Base-by-base conservation (phyloP, 2,113 vertebrate genomes). In the Ciconia boyciana region DNA sequence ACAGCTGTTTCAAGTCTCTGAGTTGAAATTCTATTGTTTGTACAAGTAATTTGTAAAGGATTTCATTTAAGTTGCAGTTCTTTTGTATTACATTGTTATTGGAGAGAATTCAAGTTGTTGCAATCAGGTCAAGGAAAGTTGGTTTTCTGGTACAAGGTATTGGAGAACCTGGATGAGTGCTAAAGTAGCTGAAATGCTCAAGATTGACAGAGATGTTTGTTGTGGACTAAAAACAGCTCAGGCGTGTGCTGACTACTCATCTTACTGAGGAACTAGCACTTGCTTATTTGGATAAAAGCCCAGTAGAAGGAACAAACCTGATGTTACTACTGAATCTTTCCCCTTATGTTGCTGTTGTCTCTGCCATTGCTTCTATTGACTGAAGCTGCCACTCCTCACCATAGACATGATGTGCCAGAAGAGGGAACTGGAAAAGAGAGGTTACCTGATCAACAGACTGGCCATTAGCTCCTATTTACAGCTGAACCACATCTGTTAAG, bases 211-310 rank as follows among this genome's bases (percentile, higher is more conserved):
- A 96, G 60, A 52, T 66, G 64, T 83, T 91, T 89, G 80, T 16
- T 15, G 43, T n/a, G 31, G 44, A 70, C 87, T 84, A 89, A 94
- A 92, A 94, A 46, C 87, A 95, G 91, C 48, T 61, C 60, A 68
- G 64, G 48, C 6, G 1, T 71, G 64, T 13, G 32, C 87, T 84
- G 65, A 85, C 71, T 92, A 83, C 71, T 92, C 14, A 1, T 78
- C 65, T 89, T 89, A 68, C 68, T 65, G 64, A 95, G 92, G 68
- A 88, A 94, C 90, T 87, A 92, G 76, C 43, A 80, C 71, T 93
- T 89, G 60, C 51, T 92, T 74, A 46, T 69, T 84, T 94, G 87
- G 72, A 94, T 83, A 92, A 91, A 85, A 95, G 83, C 71, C 68
- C 62, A 75, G 75, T 2, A 78, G 76, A 90, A 80, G 60, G 44